Conservation (phyloP, 2,113 vertebrate genomes). For the Catharus bicknelli region DNA sequence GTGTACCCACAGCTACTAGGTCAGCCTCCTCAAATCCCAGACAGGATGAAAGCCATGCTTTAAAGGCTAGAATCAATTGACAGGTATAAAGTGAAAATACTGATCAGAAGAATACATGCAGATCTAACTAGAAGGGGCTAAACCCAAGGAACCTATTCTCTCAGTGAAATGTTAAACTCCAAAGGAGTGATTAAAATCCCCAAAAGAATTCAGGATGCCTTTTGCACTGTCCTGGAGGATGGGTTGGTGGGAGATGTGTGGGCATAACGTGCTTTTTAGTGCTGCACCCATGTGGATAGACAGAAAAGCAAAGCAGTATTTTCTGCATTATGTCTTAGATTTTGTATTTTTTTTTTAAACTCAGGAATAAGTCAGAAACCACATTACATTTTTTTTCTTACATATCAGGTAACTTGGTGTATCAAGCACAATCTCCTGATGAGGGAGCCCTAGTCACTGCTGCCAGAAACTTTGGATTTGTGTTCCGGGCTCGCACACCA, state of each 20-base stretch:
- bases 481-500: slow-evolving; percentile 87
- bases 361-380: background rate
- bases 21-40: background rate
- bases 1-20: background rate
- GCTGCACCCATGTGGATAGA: background rate
- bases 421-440: slow-evolving; percentile 97
- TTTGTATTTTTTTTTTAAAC: background rate
- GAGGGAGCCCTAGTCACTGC: slow-evolving; percentile 95
- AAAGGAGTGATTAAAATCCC: background rate
- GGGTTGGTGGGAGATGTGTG: background rate
- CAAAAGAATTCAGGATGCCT: background rate
- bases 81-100: background rate
- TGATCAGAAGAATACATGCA: background rate
- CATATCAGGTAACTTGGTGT: slow-evolving; percentile 81
- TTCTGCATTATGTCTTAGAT: background rate
- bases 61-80: background rate
- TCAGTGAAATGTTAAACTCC: background rate
- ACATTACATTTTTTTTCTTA: background rate
- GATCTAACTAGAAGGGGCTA: background rate
- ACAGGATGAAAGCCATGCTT: background rate
- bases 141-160: background rate
- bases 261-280: background rate
- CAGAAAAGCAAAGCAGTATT: background rate
- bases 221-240: background rate
- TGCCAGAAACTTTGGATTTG: slow-evolving; percentile 93